Evolutionary conservation across 2,888 invertebrate genomes (phyloP), one percentile per base, ranked within the genome.

Genomic region (Platypus cylindrus): DNA sequence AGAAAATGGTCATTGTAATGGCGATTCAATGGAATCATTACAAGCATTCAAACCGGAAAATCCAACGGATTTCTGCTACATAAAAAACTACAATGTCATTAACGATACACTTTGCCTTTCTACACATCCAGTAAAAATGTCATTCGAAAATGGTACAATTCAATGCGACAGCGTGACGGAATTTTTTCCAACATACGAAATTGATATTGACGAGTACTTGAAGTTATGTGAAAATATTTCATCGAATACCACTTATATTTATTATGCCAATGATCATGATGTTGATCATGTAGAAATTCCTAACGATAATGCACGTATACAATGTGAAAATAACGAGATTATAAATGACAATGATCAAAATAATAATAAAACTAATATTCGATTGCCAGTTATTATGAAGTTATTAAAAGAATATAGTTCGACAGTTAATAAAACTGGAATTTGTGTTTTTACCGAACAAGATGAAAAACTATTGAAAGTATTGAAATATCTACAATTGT

Each of bases 1-100:
- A 15, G 44, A 41, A 32, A 44, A 44, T 13, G 44, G 44, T 4
- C 41, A 44, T 11, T 44, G 44, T 27, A 41, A 38, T 18, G 44
- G 44, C 11, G 26, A 41, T 18, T 27, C 41, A 12, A 18, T 38
- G 3, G 38, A 41, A 34, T 44, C 44, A 7, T 17, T 44, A 1
- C 37, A 36, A 2, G 38, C 41, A 13, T 44, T 44, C n/a, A 38
- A 32, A 28, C 41, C 44, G 7, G 30, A 34, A 32, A 22, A 13
- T 3, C 27, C 22, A 7, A 8, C 27, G 7, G 44, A 44, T n/a
- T 44, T 36, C 27, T 44, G 44, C 26, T 44, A 37, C 37, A 34
- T 44, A 17, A 44, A 44, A 27, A 36, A 22, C 25, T 39, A 36
- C 28, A 34, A 37, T 17, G 31, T 34, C 11, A 32, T 41, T 7